Evolutionary conservation across 2,797 vertebrate species (phyloP).

Genomic region (Peromyscus eremicus): DNA sequence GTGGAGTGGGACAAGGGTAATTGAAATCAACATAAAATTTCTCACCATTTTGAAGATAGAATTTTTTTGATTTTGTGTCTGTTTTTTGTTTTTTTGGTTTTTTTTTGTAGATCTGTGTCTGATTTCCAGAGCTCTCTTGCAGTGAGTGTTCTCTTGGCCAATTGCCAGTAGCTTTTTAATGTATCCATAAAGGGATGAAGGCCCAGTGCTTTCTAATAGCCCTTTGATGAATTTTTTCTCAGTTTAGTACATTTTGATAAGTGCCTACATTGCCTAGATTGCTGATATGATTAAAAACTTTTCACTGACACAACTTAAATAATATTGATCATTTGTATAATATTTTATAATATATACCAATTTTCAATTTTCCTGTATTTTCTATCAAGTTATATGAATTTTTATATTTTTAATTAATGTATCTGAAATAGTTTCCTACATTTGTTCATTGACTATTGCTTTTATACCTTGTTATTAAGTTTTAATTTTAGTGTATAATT

Average conservation of each 20-base stretch:
- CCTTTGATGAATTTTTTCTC: background rate
- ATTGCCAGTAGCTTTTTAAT: background rate
- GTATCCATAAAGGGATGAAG: background rate
- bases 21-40: background rate
- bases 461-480: background rate
- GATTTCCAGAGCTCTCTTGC: background rate
- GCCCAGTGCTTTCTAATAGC: background rate
- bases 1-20: background rate
- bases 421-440: background rate
- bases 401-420: background rate
- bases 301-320: background rate
- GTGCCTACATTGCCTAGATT: background rate
- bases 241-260: background rate
- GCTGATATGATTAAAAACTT: background rate
- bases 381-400: background rate
- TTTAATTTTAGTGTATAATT: background rate
- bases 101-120: background rate
- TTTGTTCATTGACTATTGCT: background rate
- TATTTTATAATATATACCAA: background rate
- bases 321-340: background rate
- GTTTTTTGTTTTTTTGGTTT: background rate
- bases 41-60: background rate
- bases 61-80: background rate
- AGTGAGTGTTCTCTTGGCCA: background rate
- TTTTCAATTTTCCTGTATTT: background rate